Evolutionary conservation across 2,888 invertebrate species (phyloP).

Genomic region (Ypsolopha sequella): DNA sequence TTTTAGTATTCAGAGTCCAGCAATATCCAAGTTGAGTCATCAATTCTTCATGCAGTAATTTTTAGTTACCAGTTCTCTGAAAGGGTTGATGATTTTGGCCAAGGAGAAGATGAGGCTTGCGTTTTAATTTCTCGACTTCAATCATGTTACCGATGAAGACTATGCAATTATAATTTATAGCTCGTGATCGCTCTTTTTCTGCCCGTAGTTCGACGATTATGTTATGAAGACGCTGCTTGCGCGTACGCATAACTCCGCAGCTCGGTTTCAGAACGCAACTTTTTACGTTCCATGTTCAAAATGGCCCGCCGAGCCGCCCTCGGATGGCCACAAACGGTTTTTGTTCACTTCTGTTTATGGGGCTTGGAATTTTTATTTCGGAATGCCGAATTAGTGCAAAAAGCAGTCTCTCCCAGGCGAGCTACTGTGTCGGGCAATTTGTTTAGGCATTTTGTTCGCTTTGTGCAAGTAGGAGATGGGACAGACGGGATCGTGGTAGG

Average conservation of each 20-base stretch:
- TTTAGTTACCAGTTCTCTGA: too few species aligned
- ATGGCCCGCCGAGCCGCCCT: slow-evolving; percentile 26
- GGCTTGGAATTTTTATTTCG: slow-evolving; percentile 67
- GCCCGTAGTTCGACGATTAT: neutral
- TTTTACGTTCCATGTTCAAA: slow-evolving; percentile 28
- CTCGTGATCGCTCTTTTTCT: too few species aligned
- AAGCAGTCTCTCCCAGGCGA: slow-evolving; percentile 47
- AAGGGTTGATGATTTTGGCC: too few species aligned
- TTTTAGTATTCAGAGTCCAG: too few species aligned
- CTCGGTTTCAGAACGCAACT: slow-evolving; percentile 33
- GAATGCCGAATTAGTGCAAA: slow-evolving; percentile 71
- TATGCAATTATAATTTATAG: too few species aligned
- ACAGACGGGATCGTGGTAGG: neutral
- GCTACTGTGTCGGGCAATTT: slow-evolving; percentile 41
- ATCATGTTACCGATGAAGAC: too few species aligned
- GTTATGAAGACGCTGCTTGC: slow-evolving; percentile 1
- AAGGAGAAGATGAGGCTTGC: too few species aligned
- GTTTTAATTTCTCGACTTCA: too few species aligned
- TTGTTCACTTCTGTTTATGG: slow-evolving; percentile 45
- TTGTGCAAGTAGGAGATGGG: slow-evolving; percentile 9
- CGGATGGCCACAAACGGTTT: slow-evolving; percentile 27
- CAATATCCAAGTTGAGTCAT: too few species aligned
- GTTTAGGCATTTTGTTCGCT: slow-evolving; percentile 67
- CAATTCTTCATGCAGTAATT: too few species aligned
- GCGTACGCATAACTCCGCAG: slow-evolving; percentile 20